Evolutionary conservation across 1,140 invertebrate species (phyloP), one percentile per base, ranked within the genome.

Genomic region (Aleiodes sp.): DNA sequence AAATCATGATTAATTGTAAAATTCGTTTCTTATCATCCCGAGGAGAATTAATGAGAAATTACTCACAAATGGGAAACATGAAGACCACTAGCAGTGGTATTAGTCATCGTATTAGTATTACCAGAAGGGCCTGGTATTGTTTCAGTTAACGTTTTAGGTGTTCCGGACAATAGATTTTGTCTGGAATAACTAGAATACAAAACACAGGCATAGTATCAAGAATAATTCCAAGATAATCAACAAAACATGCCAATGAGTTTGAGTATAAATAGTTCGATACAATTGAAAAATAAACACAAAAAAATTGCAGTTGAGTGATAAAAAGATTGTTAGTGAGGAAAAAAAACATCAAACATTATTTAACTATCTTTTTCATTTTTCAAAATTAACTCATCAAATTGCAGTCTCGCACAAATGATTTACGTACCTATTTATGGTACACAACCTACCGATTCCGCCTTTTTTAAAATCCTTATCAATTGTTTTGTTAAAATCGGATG

Each of bases 81-180:
- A 31, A 76, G 76, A 3, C 73, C 70, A 39, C 65, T 64, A 41
- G 67, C 63, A 10, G 72, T 65, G 29, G 75, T 60, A 68, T 78
- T 77, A 56, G 76, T 66, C 14, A 74, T 68, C 19, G 73, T 77
- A 39, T 65, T 21, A n/a, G 80, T 57, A 66, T 75, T 78, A 33
- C 64, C 68, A n/a, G 74, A 65, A 57, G 76, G 64, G 37, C 70
- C 70, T 12, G 71, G 43, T 14, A 63, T 9, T n/a, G 70, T 46
- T 70, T 74, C 86, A 87, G 75, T 91, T 88, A 79, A 89, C 89
- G 78, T 89, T 89, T 87, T 93, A 90, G 77, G 86, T 74, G 84
- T 88, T 62, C 89, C 89, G n/a, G 93, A 94, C 2, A 95, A 88
- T 29, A 94, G 87, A 84, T 95, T 95, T 87, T 94, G 94, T 59